Evolutionary conservation across 92 coral and sea anemone genomes (phyloP).

Genomic region (Phenganax stokvisi): DNA sequence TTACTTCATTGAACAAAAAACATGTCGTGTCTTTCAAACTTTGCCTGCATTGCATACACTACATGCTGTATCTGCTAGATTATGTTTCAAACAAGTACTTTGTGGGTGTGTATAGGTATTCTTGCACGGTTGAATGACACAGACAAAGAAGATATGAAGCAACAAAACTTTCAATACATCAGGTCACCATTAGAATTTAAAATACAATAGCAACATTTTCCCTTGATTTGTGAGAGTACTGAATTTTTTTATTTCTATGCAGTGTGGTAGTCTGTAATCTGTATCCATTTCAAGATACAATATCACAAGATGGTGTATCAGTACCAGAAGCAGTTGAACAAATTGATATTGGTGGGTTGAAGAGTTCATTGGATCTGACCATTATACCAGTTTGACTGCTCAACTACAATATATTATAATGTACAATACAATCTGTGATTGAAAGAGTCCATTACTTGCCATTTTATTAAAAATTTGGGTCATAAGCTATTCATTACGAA

Average conservation of each 20-base stretch:
- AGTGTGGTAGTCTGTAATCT: constrained; percentile 91
- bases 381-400: neutral
- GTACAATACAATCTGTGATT: neutral
- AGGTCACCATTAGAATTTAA: constrained; percentile 42
- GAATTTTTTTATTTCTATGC: neutral
- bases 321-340: constrained; percentile 91
- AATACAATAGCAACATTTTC: neutral
- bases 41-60: too few relatives aligned
- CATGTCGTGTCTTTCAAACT: neutral
- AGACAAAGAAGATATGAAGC: constrained; percentile 79
- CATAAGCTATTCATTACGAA: too few relatives aligned
- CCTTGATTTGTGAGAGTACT: neutral
- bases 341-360: constrained; percentile 80
- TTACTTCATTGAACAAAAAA: neutral
- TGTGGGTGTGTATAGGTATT: constrained; percentile 47
- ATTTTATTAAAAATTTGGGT: neutral
- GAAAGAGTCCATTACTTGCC: neutral
- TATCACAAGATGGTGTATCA: constrained; percentile 78
- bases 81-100: too few relatives aligned
- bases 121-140: constrained; percentile 70
- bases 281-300: constrained; percentile 84
- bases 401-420: too few relatives aligned
- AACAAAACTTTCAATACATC: constrained; percentile 85
- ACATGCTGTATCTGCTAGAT: too few relatives aligned
- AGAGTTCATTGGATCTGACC: neutral